Base-by-base conservation (phyloP, 2,113 vertebrate genomes). In the Glaucomys volans region DNA sequence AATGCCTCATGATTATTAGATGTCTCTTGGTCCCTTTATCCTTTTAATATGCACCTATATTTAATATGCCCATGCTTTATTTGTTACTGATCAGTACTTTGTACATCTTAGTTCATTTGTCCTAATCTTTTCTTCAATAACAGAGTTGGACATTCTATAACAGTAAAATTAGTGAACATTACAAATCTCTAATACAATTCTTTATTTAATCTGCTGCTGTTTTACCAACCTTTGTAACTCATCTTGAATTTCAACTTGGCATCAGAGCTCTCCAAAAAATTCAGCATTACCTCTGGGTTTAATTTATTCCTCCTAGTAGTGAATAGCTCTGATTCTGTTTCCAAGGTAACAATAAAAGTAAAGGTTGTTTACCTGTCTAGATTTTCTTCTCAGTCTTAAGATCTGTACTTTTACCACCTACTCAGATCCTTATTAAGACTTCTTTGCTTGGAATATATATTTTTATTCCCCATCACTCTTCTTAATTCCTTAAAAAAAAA, bases 281-380 rank as follows among this genome's bases (percentile, higher is more conserved):
- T 64, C 82, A 47, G 57, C 28, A 57, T 87, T 87, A 76, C 59
- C 35, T 85, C 50, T 42, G 72, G 13, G 13, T 87, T 80, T 87
- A 40, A 66, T 87, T 81, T 83, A 40, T 87, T 92, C 95, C 74
- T 90, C 54, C 54, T 83, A 18, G 5, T 54, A 37, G 24, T 69
- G 40, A 96, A 81, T 76, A 76, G 28, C 93, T 96, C 54, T 40
- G 26, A 77, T 80, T 94, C 83, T 93, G 75, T 95, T 96, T 92
- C 81, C 85, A 94, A 95, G 89, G 86, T 72, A 96, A 90, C 85
- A 59, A 44, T 74, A 82, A 74, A 81, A 74, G 32, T 32, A 37
- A 92, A 83, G 79, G 10, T 40, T 91, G 35, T 91, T 88, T 81
- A 86, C 54, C 87, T 86, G 26, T 84, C 54, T 67, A 76, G 76